A percentile compares a stretch with the other conserved stretches of the same genome.
phyloP scores from a whole-genome alignment of 2,797 vertebrate genomes.

The Odontamblyopus lacepedii region DNA sequence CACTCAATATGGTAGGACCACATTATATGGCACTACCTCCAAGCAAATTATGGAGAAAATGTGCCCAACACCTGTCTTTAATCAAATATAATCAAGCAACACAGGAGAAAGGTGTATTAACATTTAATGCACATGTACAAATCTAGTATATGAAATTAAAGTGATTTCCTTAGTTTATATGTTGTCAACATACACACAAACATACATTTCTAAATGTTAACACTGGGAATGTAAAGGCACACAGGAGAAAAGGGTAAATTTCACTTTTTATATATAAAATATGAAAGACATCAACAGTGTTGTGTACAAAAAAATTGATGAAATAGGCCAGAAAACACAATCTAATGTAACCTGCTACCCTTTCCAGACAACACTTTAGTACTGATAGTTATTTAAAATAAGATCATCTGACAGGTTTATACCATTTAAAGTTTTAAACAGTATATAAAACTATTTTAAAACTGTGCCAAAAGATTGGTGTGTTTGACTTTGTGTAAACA shows the following conservation, averaged over 20 bases:
- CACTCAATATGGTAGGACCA: constrained; percentile 73
- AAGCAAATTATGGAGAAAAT: constrained; percentile 66
- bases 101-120: constrained; percentile 26
- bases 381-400: not conserved
- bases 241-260: not conserved
- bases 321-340: no score
- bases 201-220: no score
- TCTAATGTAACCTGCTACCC: no score
- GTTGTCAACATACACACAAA: no score
- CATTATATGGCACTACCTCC: constrained; percentile 57
- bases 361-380: no score
- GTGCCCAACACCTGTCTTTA: constrained; percentile 71
- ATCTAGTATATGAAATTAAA: constrained; percentile 11
- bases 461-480: not conserved
- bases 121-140: constrained; percentile 27
- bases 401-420: not conserved
- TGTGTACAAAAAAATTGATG: no score
- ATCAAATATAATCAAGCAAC: constrained; percentile 60
- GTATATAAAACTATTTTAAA: not conserved
- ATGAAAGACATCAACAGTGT: no score
- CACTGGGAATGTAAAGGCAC: not conserved
- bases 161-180: not conserved
- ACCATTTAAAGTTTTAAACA: not conserved
- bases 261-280: not conserved
- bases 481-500: not conserved